Percentiles rank a stretch among this genome's conserved stretches.
These are phyloP conservation scores for Eubucco bourcierii DNA, from an alignment of 2,113 vertebrate species.

Conservation along the genomic window DNA sequence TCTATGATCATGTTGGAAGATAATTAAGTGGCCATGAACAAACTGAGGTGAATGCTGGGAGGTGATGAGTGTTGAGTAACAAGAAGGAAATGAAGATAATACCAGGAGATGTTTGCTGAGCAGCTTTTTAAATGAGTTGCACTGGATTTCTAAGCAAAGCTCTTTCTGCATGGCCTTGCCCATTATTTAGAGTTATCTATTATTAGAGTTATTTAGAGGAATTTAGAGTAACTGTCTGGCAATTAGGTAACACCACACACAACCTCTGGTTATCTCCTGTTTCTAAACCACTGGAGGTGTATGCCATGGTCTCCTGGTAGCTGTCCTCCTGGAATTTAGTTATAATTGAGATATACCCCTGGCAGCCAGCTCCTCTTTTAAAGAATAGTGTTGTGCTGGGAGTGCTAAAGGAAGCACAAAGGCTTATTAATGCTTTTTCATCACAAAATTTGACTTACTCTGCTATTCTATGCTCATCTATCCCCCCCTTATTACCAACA, in stretches of 20 bases:
- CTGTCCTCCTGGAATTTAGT: background rate
- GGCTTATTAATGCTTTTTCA: background rate
- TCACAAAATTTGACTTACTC: background rate
- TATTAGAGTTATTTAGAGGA: too few relatives aligned
- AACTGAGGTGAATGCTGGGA: background rate
- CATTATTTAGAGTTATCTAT: too few relatives aligned
- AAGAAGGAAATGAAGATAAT: conserved; percentile 3
- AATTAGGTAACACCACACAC: background rate
- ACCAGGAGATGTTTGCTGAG: background rate
- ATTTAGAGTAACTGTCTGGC: background rate
- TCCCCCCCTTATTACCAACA: background rate
- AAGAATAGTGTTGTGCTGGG: background rate
- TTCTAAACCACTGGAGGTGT: background rate
- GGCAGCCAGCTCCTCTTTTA: background rate
- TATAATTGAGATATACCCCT: background rate
- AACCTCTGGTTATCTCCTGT: background rate
- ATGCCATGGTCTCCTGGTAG: background rate
- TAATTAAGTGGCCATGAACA: background rate
- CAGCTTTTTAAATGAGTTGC: background rate
- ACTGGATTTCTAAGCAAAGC: background rate
- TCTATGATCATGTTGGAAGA: background rate
- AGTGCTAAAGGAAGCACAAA: conserved; percentile 3
- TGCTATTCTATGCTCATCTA: background rate
- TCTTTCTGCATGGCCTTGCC: background rate
- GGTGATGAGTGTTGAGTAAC: background rate